Evolutionary conservation across 2,113 vertebrate species (phyloP), one percentile per base, ranked within the genome.

Genomic region (Rhinoptilus africanus): DNA sequence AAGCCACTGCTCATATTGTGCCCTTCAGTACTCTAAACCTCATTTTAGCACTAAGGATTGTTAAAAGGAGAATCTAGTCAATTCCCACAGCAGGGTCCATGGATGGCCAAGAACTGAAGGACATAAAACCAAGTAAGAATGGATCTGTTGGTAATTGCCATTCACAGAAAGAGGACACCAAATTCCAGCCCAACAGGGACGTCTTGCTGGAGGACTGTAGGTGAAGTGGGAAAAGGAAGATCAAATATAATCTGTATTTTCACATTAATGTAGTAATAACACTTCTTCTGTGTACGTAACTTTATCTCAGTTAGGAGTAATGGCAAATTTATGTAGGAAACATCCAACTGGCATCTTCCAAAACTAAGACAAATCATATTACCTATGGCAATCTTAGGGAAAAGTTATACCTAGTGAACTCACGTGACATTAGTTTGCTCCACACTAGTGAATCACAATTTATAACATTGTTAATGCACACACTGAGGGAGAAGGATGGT

Each of bases 391-490:
- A 4, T 37, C 12, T 48, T n/a, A 18, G 26, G 34, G 9, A 43
- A 20, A 87, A 86, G 6, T 37, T 59, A 5, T 41, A 37, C 17
- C 8, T 21, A 39, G 32, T 54, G 24, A 88, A 62, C 14, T 27
- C 20, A 21, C 2, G 41, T 50, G 20, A 34, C 27, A 34, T 34
- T 51, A 47, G 13, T 60, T 66, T 69, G 15, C 5, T 82, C 14
- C 35, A 47, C 48, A 9, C 8, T 32, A 43, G 10, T 57, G 30
- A 80, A 17, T 75, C 48, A 48, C 41, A 66, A 12, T 59, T 24
- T 28, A 14, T 77, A n/a, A 41, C 5, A n/a, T 0, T 0, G 5
- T 8, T 50, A 79, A 47, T 16, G 10, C 9, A 28, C 10, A 43
- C 15, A 50, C 12, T 35, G 35, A 67, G 27, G 32, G 16, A 85